phyloP scores from a whole-genome alignment of 2,888 invertebrate genomes.

The Philonicus albiceps region DNA sequence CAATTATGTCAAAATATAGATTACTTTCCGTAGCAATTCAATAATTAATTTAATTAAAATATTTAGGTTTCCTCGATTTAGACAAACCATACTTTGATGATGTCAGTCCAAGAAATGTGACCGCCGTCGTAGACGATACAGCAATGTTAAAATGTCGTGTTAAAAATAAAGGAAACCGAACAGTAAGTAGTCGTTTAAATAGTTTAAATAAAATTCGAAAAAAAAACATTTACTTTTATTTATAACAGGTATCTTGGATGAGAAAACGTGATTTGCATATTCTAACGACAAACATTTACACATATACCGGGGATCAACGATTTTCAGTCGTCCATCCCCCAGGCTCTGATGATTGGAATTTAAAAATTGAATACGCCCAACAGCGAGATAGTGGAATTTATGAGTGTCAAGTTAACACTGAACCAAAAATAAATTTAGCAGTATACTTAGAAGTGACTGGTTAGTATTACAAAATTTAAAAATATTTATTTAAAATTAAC shows the following conservation, averaged over 20 bases:
- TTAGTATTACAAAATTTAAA: slow-evolving; percentile 62
- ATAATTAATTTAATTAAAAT: not conserved
- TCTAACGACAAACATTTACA: slow-evolving; percentile 82
- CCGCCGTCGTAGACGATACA: slow-evolving; percentile 83
- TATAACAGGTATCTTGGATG: slow-evolving; percentile 62
- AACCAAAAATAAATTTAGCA: slow-evolving; percentile 88
- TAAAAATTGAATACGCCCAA: slow-evolving; percentile 84
- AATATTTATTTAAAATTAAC: not conserved
- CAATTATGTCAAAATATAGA: too few relatives aligned
- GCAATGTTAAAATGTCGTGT: slow-evolving; percentile 82
- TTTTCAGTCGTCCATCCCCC: slow-evolving; percentile 87
- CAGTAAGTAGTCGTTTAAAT: slow-evolving; percentile 70
- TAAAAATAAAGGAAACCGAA: slow-evolving; percentile 85
- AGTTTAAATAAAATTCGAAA: not conserved
- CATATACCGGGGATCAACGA: slow-evolving; percentile 86
- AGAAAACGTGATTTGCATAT: slow-evolving; percentile 73
- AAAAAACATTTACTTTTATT: too few relatives aligned
- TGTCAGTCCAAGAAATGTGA: slow-evolving; percentile 81
- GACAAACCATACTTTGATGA: slow-evolving; percentile 85
- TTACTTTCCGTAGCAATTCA: too few relatives aligned
- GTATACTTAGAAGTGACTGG: slow-evolving; percentile 82
- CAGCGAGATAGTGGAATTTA: slow-evolving; percentile 84
- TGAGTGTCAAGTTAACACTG: slow-evolving; percentile 90
- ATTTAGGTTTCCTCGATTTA: slow-evolving; percentile 51
- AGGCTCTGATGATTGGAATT: slow-evolving; percentile 86